Percentiles rank a stretch among this genome's conserved stretches.
These are phyloP conservation scores for Nomada ruficornis DNA, from an alignment of 2,888 invertebrate genomes.

Conservation along the genomic window DNA sequence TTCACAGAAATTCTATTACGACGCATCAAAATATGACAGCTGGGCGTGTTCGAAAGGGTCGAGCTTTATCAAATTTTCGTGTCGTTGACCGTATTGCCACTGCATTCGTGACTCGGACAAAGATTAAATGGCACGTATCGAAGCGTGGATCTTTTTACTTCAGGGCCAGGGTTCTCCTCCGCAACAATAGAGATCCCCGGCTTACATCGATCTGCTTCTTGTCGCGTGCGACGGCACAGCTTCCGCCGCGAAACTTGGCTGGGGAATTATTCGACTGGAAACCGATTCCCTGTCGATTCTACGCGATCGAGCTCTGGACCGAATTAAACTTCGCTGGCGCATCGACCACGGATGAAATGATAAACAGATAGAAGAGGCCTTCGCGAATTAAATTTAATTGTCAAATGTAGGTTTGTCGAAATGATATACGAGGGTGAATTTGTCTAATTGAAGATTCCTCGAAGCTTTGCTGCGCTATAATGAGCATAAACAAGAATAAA, in stretches of 20 bases:
- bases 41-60: neutral
- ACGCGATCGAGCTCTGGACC: slow-evolving; percentile 32
- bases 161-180: slow-evolving; percentile 30
- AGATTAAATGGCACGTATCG: slow-evolving; percentile 55
- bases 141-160: slow-evolving; percentile 51
- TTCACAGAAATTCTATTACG: too few relatives aligned
- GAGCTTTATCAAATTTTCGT: neutral
- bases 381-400: neutral
- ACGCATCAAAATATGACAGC: neutral
- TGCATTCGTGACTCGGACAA: slow-evolving; percentile 46
- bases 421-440: too few relatives aligned
- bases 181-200: slow-evolving; percentile 47
- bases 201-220: slow-evolving; percentile 63
- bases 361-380: slow-evolving; percentile 17
- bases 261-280: slow-evolving; percentile 55
- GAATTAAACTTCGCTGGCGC: slow-evolving; percentile 39
- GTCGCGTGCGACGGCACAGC: slow-evolving; percentile 43
- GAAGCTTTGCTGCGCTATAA: too few relatives aligned
- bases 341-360: slow-evolving; percentile 19
- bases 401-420: too few relatives aligned
- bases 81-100: neutral
- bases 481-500: too few relatives aligned
- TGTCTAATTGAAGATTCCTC: too few relatives aligned
- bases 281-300: slow-evolving; percentile 50
- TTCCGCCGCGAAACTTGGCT: slow-evolving; percentile 47